Evolutionary conservation across 2,797 vertebrate genomes (phyloP), one percentile per base, ranked within the genome.

Genomic region (Platyrinchus mystaceus): DNA sequence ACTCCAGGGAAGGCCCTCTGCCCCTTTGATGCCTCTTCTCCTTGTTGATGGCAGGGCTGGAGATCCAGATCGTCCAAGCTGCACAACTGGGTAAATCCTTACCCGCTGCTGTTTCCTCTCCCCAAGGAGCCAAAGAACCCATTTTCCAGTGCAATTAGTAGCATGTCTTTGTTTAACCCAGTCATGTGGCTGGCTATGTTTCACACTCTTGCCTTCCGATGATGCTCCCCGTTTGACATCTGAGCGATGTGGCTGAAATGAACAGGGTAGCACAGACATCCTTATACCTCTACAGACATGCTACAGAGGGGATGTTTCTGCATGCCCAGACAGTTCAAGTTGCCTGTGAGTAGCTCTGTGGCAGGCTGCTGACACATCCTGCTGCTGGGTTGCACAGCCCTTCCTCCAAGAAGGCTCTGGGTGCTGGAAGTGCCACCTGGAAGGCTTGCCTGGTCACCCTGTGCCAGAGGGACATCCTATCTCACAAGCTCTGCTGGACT

Each of bases 181-280:
- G 22, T 26, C 37, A 64, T 10, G 0, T 11, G 34, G 12, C 49
- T 44, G 19, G 17, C 22, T 55, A 55, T 1, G 0, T 41, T 78
- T 37, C n/a, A 74, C 6, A 3, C 26, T 52, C 26, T 59, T 2
- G 1, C 44, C 67, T 76, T 76, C 81, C 47, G 27, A 34, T 52
- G 16, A 59, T 56, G 71, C 19, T 87, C 36, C 39, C 59, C 47
- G 46, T 12, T 67, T 59, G 53, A 47, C 11, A 83, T 27, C 27
- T 9, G 11, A 75, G 18, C 0, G 1, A 82, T 19, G 34, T 8
- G 28, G 44, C 53, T 41, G 46, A 90, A 84, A 84, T 32, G 22
- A 86, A 14, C 15, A 24, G 53, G 30, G 30, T 23, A 62, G 69
- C 69, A 69, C 8, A 86, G 41, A n/a, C 4, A 12, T 9, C 22